Percentiles rank a stretch among this genome's conserved stretches.
Evolutionary conservation across 2,113 vertebrate species (phyloP).

Genomic region (Chloebia gouldiae): DNA sequence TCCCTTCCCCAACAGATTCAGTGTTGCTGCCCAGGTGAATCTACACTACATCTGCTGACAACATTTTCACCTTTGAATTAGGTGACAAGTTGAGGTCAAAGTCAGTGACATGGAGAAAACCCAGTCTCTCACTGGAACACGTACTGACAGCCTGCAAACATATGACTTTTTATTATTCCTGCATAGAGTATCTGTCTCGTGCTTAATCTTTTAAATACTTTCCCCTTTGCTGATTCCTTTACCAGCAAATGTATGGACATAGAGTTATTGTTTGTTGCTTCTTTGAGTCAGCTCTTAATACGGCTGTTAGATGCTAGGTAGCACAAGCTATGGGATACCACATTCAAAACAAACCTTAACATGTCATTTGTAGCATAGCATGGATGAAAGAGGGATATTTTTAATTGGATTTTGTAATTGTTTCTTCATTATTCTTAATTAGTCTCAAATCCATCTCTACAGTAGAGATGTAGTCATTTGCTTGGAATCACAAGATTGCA

Average conservation of each 20-base stretch:
- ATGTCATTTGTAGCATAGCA: not conserved
- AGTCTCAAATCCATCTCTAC: not conserved
- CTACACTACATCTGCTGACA: not conserved
- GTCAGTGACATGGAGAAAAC: not conserved
- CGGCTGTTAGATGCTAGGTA: not conserved
- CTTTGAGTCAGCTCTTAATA: not conserved
- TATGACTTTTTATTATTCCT: slow-evolving; percentile 2
- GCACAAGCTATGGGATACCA: not conserved
- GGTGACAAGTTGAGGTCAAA: not conserved
- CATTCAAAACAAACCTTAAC: not conserved
- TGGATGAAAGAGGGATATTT: not conserved
- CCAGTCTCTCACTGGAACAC: not conserved
- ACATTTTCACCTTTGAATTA: not conserved
- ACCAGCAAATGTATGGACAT: not conserved
- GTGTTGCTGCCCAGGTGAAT: not conserved
- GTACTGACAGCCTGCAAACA: not conserved
- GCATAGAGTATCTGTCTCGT: not conserved
- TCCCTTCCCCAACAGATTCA: not conserved
- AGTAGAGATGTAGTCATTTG: not conserved
- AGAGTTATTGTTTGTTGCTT: not conserved
- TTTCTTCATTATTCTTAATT: not conserved
- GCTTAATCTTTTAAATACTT: slow-evolving; percentile 40
- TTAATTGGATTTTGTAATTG: not conserved
- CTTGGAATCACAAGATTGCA: fast-evolving
- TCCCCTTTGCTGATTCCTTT: not conserved